These are phyloP conservation scores for Saxicola maurus DNA, from an alignment of 2,797 vertebrate species.

Conservation along the genomic window DNA sequence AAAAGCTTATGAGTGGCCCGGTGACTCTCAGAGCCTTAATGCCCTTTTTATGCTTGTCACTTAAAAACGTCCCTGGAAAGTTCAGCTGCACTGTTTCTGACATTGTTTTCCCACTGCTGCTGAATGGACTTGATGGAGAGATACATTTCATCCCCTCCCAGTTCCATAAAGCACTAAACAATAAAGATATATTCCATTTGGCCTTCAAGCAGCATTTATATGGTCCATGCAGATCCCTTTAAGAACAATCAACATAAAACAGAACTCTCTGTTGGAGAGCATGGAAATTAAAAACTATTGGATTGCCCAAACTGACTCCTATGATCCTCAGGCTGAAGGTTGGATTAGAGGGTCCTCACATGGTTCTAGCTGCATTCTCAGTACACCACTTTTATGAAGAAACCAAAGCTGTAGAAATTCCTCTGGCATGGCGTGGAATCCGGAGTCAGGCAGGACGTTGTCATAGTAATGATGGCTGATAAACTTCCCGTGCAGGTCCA, in stretches of 20 bases:
- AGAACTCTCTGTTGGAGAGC: not conserved
- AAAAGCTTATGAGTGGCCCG: slow-evolving; percentile 48
- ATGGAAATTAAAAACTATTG: slow-evolving; percentile 17
- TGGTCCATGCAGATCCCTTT: slow-evolving; percentile 38
- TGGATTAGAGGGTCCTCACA: slow-evolving; percentile 68
- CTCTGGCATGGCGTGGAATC: slow-evolving; percentile 96
- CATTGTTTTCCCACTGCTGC: not conserved
- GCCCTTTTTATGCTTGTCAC: slow-evolving; percentile 19
- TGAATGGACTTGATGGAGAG: not conserved
- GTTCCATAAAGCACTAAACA: not conserved
- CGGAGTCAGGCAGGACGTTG: slow-evolving; percentile 86
- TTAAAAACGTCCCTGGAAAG: not conserved
- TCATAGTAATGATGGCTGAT: slow-evolving; percentile 98
- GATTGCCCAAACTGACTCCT: not conserved
- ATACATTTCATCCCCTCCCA: not conserved
- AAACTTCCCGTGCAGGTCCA: slow-evolving; percentile 78
- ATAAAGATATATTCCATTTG: slow-evolving; percentile 9
- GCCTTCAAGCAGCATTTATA: slow-evolving; percentile 24
- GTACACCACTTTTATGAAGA: slow-evolving; percentile 87
- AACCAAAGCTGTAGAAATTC: slow-evolving; percentile 96
- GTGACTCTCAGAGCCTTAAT: slow-evolving; percentile 23
- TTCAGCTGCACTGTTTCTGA: not conserved
- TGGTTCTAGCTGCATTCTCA: slow-evolving; percentile 83
- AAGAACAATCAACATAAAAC: slow-evolving; percentile 23
- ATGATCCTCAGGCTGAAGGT: slow-evolving; percentile 27